phyloP scores from a whole-genome alignment of 2,113 vertebrate genomes.

The Malurus alboscapulatus region DNA sequence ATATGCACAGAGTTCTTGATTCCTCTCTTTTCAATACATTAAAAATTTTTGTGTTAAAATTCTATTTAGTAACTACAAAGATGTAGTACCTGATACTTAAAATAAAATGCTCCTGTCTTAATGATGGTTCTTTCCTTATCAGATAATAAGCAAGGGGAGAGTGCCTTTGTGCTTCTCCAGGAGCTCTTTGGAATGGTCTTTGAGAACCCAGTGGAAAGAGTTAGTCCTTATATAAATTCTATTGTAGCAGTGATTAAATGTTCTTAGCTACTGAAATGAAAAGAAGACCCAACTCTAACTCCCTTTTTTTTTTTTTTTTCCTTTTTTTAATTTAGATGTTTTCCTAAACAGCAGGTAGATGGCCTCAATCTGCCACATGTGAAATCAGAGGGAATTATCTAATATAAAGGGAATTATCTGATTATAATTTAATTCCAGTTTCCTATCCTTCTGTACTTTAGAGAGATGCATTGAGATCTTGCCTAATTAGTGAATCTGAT shows the following conservation, averaged over 20 bases:
- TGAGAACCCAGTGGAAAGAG: background rate
- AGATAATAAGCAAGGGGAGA: background rate
- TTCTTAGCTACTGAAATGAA: background rate
- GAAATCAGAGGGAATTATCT: background rate
- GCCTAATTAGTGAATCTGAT: background rate
- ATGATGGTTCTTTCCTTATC: background rate
- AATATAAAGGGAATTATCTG: background rate
- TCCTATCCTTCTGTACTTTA: background rate
- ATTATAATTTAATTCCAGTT: background rate
- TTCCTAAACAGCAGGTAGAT: background rate
- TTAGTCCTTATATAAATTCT: background rate
- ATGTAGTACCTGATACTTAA: background rate
- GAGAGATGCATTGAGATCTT: background rate
- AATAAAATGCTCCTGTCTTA: background rate
- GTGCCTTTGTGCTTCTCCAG: background rate
- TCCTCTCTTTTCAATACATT: background rate
- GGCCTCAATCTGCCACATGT: background rate
- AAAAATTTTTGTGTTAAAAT: background rate
- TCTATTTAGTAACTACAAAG: background rate
- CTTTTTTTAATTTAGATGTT: background rate
- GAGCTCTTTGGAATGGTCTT: background rate
- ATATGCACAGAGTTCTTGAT: background rate
- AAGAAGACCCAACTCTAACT: background rate
- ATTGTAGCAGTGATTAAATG: background rate
- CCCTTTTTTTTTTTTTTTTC: too few relatives aligned